Base-by-base conservation (phyloP, 2,888 invertebrate species). In the Mythimna vitellina region DNA sequence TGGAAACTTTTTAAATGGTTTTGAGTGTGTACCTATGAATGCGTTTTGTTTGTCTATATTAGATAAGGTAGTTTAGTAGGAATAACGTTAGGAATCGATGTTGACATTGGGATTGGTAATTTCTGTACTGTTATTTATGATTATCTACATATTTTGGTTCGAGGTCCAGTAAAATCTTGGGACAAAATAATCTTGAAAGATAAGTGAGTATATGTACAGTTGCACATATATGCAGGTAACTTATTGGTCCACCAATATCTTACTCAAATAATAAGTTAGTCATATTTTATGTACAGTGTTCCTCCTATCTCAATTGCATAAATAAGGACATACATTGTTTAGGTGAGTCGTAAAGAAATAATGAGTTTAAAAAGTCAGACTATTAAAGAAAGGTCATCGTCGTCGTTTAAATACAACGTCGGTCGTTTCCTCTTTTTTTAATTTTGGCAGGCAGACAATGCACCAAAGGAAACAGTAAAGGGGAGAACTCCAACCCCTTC, bases 381-480 rank as follows among this genome's bases (percentile, higher is more conserved):
- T 70, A 80, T 77, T 77, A 83, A 77, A 81, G 85, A 91, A 91
- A 93, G 93, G 93, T 94, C 92, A 90, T 89, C 91, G 92, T 89
- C 91, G 91, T 89, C 93, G 88, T 89, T 90, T 90, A 88, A 89
- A 80, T 91, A 87, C 86, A 88, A 89, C 92, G 94, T 91, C 92
- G 89, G 89, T 89, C 90, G 91, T 91, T 93, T 94, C 92, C 92
- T 92, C 89, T 94, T 95, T 89, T 89, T 96, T 95, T 95, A 95
- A 95, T 95, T 95, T 94, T 92, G 92, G 90, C 94, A 91, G 92
- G 88, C 94, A 95, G 95, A 95, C 95, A 95, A 94, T 94, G 94
- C 94, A 94, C 91, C 92, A 90, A 93, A 94, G 94, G 93, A 94
- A 95, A 94, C 94, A 94, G 93, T 92, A 92, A 92, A 93, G 93